phyloP scores from a whole-genome alignment of 2,888 invertebrate genomes.

The Hipparchia semele region DNA sequence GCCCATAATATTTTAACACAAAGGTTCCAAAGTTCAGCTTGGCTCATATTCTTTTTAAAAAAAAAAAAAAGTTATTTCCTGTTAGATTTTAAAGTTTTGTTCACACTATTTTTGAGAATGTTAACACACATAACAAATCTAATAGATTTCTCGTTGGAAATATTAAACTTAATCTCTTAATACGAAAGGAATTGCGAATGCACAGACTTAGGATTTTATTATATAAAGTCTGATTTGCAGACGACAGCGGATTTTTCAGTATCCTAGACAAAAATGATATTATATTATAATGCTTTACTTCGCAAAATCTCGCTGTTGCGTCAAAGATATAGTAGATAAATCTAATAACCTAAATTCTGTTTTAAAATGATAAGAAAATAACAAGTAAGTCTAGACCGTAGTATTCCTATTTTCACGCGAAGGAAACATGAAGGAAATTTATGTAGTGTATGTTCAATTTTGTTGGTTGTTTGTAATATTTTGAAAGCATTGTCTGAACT shows the following conservation, averaged over 20 bases:
- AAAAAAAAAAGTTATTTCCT: too few relatives aligned
- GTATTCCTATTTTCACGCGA: too few relatives aligned
- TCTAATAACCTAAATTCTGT: neutral
- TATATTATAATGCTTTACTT: neutral
- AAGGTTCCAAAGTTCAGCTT: too few relatives aligned
- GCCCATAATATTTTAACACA: too few relatives aligned
- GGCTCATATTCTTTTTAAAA: too few relatives aligned
- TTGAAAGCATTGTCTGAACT: too few relatives aligned
- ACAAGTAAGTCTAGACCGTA: neutral
- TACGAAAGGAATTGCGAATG: neutral
- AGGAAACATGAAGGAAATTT: too few relatives aligned
- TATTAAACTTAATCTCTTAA: constrained; percentile 7
- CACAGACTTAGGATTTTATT: neutral
- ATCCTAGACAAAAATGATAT: neutral
- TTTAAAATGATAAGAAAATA: neutral
- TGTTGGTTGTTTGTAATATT: too few relatives aligned
- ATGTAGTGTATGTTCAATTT: too few relatives aligned
- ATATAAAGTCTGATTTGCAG: neutral
- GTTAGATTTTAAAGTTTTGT: too few relatives aligned
- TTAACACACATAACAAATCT: neutral
- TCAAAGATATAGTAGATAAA: neutral
- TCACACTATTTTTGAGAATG: neutral
- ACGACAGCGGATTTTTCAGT: constrained; percentile 8
- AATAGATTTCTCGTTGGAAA: neutral
- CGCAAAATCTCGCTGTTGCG: neutral